Evolutionary conservation across 2,113 vertebrate genomes (phyloP), one percentile per base, ranked within the genome.

Genomic region (Hydrolagus affinis): DNA sequence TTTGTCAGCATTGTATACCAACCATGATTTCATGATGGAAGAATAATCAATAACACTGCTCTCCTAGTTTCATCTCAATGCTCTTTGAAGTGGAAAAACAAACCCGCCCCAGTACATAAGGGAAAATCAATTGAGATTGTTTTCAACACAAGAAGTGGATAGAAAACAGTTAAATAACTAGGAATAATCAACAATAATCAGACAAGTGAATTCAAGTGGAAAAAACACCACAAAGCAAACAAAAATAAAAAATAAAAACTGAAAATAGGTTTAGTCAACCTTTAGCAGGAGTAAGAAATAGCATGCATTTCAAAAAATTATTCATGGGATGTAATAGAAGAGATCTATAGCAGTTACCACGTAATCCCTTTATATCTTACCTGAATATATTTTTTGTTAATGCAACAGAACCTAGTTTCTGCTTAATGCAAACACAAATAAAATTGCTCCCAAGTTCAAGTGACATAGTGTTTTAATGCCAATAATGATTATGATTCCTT

Each of bases 181-280:
- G 6, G 11, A 28, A 14, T 28, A 83, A 60, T 64, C 11, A 62
- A 64, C 23, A 25, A 66, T 83, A 68, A 83, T 83, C 62, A 66
- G 62, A 68, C 14, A 19, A 80, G 25, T 83, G 78, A 83, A 83
- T 83, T 44, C 23, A 17, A 21, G 62, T 83, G 78, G 78, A 30
- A 83, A 28, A 83, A 83, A 83, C 25, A 83, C 78, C 25, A 68
- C 62, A 83, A 44, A 83, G 78, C 78, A 83, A 44, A 83, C 78
- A 83, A 66, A 30, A 19, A 59, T 83, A 68, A 83, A 83, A 10
- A 66, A 11, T 75, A 30, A 75, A 44, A 44, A 44, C 44, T 68
- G 66, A 1, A 83, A 14, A 83, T 6, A 15, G 21, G 62, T 66
- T 83, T 83, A 83, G 21, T 66, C 78, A 66, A 83, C 66, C 78